Evolutionary conservation across 2,888 invertebrate species (phyloP).

Genomic region (Lasius platythorax): DNA sequence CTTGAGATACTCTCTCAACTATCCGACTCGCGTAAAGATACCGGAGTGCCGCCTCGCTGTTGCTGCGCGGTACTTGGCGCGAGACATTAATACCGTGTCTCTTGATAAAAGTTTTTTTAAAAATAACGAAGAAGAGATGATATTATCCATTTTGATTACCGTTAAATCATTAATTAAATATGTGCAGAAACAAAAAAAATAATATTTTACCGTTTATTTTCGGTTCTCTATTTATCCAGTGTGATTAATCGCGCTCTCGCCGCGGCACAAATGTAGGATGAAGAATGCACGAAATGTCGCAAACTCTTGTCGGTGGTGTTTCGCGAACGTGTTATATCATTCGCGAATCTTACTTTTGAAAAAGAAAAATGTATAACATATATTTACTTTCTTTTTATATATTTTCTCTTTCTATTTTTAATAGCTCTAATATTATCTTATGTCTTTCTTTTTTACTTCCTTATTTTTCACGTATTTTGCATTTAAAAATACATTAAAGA

Average conservation of each 20-base stretch:
- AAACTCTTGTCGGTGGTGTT: background rate
- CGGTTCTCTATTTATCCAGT: background rate
- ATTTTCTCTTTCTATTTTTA: too few relatives aligned
- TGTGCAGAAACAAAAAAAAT: background rate
- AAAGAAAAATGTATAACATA: background rate
- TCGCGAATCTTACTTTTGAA: background rate
- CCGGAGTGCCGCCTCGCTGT: too few relatives aligned
- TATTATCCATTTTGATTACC: background rate
- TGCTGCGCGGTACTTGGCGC: too few relatives aligned
- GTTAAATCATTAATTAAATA: background rate
- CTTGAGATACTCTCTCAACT: too few relatives aligned
- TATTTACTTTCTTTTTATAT: background rate
- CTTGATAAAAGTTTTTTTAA: background rate
- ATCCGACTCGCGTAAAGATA: too few relatives aligned
- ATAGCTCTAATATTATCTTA: too few relatives aligned
- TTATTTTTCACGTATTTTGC: background rate
- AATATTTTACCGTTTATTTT: background rate
- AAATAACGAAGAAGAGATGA: background rate
- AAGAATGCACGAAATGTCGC: background rate
- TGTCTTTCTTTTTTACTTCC: too few relatives aligned
- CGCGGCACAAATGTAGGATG: background rate
- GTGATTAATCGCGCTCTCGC: background rate
- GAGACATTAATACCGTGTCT: background rate
- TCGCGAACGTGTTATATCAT: background rate
- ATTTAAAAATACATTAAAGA: background rate